Base-by-base conservation (phyloP, 2,797 vertebrate genomes). In the Pipistrellus kuhlii region DNA sequence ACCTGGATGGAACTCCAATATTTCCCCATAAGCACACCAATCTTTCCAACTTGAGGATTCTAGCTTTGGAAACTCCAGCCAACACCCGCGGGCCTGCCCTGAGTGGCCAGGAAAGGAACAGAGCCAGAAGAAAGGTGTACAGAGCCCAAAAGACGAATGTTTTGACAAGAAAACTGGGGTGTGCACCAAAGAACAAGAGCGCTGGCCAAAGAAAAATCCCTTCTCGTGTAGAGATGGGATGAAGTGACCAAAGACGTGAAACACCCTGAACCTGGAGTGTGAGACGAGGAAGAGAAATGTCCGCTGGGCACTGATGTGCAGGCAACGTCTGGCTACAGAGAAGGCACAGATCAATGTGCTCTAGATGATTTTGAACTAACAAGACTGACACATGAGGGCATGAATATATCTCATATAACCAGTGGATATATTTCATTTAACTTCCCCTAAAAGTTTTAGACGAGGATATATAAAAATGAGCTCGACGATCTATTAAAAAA, bases 91-190 rank as follows among this genome's bases (percentile, higher is more conserved):
- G 30, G 30, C 12, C 44, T 14, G 5, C 3, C 14, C 77, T 14
- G 41, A 18, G 62, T 75, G 59, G 53, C 23, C 25, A n/a, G 69
- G 59, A n/a, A 73, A 57, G 27, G 30, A 30, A 68, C 55, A 92
- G 57, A 20, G 64, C 69, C 35, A 80, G 90, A 71, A 46, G 55
- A 64, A 90, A 90, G 27, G 55, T 21, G 14, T 14, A n/a, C 17
- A 73, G 75, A 7, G 68, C 51, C 46, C 57, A 25, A 75, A 93
- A 94, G 77, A 81, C n/a, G 92, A 66, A 89, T 2, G 11, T 95
- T 80, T 53, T 77, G 48, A 59, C 57, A 55, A 88, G 66, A 90
- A 94, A 88, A 94, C 23, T 10, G 91, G 64, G 84, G n/a, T 0
- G 0, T 0, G 13, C 5, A 72, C 38, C 46, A 44, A 90, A 95